Evolutionary conservation across 2,113 vertebrate species (phyloP).

Genomic region (Merops nubicus): DNA sequence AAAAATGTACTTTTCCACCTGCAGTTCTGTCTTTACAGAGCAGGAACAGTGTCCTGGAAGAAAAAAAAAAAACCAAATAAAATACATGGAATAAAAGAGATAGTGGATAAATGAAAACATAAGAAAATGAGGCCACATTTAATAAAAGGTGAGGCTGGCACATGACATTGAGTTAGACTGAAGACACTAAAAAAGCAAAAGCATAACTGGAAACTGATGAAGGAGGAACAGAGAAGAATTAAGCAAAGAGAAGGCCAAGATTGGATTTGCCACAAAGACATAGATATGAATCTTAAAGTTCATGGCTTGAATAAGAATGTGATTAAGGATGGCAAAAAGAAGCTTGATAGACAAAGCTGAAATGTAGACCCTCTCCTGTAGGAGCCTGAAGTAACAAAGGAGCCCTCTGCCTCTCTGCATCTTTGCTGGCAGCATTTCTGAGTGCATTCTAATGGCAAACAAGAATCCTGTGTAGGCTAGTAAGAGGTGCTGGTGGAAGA

Average conservation of each 20-base stretch:
- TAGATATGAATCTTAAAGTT: neutral
- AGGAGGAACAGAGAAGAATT: neutral
- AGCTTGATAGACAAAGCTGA: neutral
- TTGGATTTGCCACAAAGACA: neutral
- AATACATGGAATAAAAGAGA: neutral
- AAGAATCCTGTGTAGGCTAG: neutral
- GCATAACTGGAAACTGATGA: neutral
- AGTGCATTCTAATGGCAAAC: neutral
- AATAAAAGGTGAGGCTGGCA: neutral
- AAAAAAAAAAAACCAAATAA: no score
- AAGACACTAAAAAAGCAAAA: neutral
- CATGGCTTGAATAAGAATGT: neutral
- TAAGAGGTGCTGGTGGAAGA: neutral
- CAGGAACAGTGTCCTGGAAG: neutral
- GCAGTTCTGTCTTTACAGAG: neutral
- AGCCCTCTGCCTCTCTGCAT: neutral
- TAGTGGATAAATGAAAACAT: neutral
- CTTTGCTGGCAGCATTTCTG: neutral
- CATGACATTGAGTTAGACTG: accelerated
- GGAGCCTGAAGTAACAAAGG: neutral
- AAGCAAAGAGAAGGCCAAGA: neutral
- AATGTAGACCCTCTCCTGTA: neutral
- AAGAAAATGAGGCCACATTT: neutral
- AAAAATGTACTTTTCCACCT: neutral
- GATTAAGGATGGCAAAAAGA: neutral